A percentile compares a stretch with the other conserved stretches of the same genome.
Evolutionary conservation across 2,113 vertebrate species (phyloP).

Genomic region (Papio anubis): DNA sequence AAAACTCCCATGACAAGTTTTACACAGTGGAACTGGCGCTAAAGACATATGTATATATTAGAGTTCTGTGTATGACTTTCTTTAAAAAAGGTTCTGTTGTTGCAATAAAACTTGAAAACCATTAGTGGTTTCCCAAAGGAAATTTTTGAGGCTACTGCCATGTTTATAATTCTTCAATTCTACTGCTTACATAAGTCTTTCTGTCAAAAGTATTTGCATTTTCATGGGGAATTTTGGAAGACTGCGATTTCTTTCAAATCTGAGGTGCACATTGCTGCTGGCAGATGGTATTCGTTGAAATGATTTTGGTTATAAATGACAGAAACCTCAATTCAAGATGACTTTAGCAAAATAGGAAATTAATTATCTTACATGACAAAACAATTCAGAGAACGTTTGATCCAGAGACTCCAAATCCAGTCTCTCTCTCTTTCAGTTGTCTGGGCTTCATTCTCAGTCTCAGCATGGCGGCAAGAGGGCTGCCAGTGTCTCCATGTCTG

Average conservation of each 20-base stretch:
- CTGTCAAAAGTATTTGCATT: background rate
- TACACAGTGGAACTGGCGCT: background rate
- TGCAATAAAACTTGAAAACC: conserved; percentile 49
- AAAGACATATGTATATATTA: background rate
- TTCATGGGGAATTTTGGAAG: conserved; percentile 33
- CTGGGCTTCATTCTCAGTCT: background rate
- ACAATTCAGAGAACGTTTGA: conserved; percentile 9
- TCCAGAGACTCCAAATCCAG: background rate
- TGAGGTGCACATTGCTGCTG: background rate
- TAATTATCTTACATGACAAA: conserved; percentile 12
- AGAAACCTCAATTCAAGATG: conserved; percentile 31
- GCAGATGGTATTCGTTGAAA: conserved; percentile 13
- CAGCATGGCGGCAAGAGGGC: background rate
- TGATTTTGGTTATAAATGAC: conserved; percentile 50
- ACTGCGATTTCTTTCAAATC: conserved; percentile 17
- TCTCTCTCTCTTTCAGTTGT: background rate
- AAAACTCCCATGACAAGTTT: background rate
- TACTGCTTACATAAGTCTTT: background rate
- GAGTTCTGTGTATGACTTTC: background rate
- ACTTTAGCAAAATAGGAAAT: conserved; percentile 6
- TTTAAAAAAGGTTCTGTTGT: background rate
- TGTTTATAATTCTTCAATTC: conserved; percentile 16
- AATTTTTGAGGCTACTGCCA: background rate
- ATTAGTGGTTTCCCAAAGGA: background rate
- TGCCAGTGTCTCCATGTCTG: background rate